A percentile compares a stretch with the other conserved stretches of the same genome.
Conservation (phyloP, 1,140 invertebrate species). For the Orussus abietinus region DNA sequence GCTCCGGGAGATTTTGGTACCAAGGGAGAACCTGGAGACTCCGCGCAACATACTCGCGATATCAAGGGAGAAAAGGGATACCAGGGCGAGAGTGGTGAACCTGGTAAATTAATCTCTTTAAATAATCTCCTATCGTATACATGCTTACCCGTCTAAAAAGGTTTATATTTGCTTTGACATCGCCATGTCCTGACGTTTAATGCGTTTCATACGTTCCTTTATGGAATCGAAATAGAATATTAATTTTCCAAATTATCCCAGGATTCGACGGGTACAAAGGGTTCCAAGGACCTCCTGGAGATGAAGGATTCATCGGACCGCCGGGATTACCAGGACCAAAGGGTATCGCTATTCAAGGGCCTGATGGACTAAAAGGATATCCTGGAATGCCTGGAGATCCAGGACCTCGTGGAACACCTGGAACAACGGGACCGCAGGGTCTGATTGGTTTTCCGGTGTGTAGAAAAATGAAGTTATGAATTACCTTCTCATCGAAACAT, state of each 20-base stretch:
- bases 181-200: no score
- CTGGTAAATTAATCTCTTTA: conserved; percentile 14
- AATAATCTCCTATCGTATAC: no score
- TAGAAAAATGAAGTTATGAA: no score
- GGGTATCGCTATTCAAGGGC: conserved; percentile 48
- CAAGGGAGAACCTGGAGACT: conserved; percentile 57
- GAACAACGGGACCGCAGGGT: conserved; percentile 49
- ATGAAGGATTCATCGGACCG: conserved; percentile 46
- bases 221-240: conserved; percentile 1
- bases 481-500: background rate
- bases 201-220: conserved; percentile 3
- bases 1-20: conserved; percentile 57
- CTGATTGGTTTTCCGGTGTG: conserved; percentile 43
- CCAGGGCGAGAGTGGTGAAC: conserved; percentile 37
- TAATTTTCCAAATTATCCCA: conserved; percentile 7
- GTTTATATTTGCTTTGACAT: no score
- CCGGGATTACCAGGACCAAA: conserved; percentile 49
- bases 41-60: conserved; percentile 33
- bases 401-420: conserved; percentile 52
- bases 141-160: no score
- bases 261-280: conserved; percentile 56
- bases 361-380: conserved; percentile 53
- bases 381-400: conserved; percentile 54
- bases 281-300: conserved; percentile 54
- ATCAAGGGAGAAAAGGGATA: conserved; percentile 51